A percentile compares a stretch with the other conserved stretches of the same genome.
Evolutionary conservation across 1,140 invertebrate genomes (phyloP).

Genomic region (Drosophila ficusphila): DNA sequence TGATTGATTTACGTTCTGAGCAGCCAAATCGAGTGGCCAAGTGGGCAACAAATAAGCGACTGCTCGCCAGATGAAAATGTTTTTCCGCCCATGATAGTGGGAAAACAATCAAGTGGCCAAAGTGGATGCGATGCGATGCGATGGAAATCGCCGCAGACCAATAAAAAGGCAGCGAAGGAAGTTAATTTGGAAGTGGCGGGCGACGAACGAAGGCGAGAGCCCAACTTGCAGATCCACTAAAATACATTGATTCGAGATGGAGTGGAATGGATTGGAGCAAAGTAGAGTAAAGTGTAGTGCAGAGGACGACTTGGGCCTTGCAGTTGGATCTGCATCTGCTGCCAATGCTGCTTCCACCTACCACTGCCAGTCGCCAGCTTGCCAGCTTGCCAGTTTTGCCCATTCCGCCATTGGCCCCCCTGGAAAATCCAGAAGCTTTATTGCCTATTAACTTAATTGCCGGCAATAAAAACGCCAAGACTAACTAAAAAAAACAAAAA

Average conservation of each 20-base stretch:
- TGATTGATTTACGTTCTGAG: background rate
- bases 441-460: constrained; percentile 75
- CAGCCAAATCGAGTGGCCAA: background rate
- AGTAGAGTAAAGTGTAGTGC: no score
- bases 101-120: background rate
- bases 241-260: background rate
- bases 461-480: constrained; percentile 65
- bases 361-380: no score
- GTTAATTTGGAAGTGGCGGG: constrained; percentile 23
- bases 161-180: constrained; percentile 13
- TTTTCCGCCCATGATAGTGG: background rate
- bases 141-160: background rate
- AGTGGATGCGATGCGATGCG: no score
- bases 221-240: constrained; percentile 15
- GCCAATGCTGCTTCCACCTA: background rate
- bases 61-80: background rate
- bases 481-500: constrained; percentile 31
- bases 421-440: constrained; percentile 65
- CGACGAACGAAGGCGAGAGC: background rate
- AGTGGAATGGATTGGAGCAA: background rate
- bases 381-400: no score
- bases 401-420: background rate
- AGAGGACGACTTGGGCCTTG: background rate
- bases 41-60: background rate
- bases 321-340: constrained; percentile 12